phyloP scores from a whole-genome alignment of 2,888 invertebrate species.

The Tinea pellionella region DNA sequence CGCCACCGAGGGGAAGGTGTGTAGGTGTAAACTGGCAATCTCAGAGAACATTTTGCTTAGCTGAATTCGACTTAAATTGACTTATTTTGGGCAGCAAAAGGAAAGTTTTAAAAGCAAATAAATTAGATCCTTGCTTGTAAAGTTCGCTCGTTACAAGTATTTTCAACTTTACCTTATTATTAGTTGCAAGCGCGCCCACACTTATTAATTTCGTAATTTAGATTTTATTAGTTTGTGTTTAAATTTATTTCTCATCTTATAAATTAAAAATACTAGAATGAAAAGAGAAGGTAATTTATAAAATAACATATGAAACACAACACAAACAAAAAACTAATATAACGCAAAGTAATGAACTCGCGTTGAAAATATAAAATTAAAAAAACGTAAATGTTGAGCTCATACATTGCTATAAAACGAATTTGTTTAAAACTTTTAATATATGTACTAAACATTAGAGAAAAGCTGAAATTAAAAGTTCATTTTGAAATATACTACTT shows the following conservation, averaged over 20 bases:
- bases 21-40: slow-evolving; percentile 39
- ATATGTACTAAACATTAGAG: background rate
- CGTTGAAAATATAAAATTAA: background rate
- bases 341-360: background rate
- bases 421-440: background rate
- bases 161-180: background rate
- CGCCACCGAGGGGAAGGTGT: slow-evolving; percentile 37
- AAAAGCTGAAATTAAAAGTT: background rate
- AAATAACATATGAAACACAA: no score
- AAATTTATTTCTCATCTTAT: no score
- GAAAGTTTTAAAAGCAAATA: slow-evolving; percentile 11
- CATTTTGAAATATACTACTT: background rate
- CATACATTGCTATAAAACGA: background rate
- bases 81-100: slow-evolving; percentile 12
- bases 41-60: slow-evolving; percentile 23
- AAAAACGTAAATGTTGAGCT: background rate
- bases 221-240: background rate
- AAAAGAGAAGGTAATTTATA: no score
- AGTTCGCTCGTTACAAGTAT: slow-evolving; percentile 1
- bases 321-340: no score
- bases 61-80: slow-evolving; percentile 12
- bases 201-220: background rate
- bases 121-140: slow-evolving; percentile 9
- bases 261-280: no score
- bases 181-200: background rate